Base-by-base conservation (phyloP, 92 coral and sea anemone species). In the Nematostella vectensis region DNA sequence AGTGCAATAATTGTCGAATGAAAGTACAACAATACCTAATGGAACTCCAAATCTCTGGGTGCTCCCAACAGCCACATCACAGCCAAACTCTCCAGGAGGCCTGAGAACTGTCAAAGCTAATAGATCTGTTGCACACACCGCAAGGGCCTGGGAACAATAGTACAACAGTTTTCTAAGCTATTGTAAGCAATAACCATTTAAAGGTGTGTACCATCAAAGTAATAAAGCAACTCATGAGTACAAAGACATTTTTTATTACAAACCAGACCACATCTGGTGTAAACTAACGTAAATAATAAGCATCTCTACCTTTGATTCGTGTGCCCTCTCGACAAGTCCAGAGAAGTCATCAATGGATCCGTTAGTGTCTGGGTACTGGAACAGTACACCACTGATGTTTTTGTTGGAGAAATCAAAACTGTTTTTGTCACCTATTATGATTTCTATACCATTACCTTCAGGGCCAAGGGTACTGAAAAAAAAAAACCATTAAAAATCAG, bases 81-180 rank as follows among this genome's bases (percentile, higher is more conserved):
- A 89, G 33, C 93, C 99, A 82, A 93, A 93, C 55, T 93, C 99
- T 28, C 99, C 99, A 0, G 99, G 99, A 6, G 99, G 83, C 55
- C 83, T 61, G 1, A 93, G 77, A 13, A 93, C 57, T 18, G 96
- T 82, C 52, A 93, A 64, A 9, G 99, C 99, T 31, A 93, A 73
- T 27, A 93, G 96, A 71, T 93, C 99, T 62, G 99, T 93, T 6
- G 96, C 93, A 62, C 96, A 87, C 6, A 88, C 82, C 25, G 95
- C 94, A 50, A 93, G 78, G 25, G 97, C 97, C 97, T 89, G 51
- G 4, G 38, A n/a, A 11, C 29, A 1, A 66, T 33, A 33, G 40
- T 33, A 33, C 40, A 33, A 15, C 6, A 6, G 6, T 33, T 6
- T 33, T 33, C 6, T 33, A 15, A 33, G 40, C 40, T n/a, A n/a